phyloP scores from a whole-genome alignment of 2,888 invertebrate species.

The Drosophila austrosaltans region DNA sequence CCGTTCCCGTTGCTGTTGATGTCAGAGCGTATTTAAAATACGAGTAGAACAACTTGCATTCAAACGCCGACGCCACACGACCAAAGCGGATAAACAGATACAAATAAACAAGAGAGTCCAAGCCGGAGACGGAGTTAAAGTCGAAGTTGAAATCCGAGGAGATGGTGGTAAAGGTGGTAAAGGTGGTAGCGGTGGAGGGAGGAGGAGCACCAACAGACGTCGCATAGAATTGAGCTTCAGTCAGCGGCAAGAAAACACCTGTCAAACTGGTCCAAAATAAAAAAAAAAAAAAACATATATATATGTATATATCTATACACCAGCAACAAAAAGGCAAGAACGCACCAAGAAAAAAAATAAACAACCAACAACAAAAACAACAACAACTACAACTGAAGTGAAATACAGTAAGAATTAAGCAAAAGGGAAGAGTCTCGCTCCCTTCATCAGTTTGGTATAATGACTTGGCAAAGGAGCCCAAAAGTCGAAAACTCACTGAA shows the following conservation, averaged over 20 bases:
- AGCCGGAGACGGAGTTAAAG: conserved; percentile 12
- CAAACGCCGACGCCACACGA: conserved; percentile 71
- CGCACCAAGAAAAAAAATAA: conserved; percentile 34
- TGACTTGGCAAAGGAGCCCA: conserved; percentile 67
- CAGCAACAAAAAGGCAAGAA: conserved; percentile 36
- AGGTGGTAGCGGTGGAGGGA: background rate
- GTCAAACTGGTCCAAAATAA: conserved; percentile 80
- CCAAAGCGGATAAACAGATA: conserved; percentile 63
- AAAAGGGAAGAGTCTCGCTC: conserved; percentile 15
- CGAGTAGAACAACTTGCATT: conserved; percentile 78
- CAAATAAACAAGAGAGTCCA: conserved; percentile 25
- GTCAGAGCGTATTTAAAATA: conserved; percentile 81
- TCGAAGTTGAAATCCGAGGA: conserved; percentile 59
- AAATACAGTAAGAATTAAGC: conserved; percentile 1
- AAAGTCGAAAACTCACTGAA: background rate
- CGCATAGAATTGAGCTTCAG: conserved; percentile 76
- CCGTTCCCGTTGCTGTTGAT: conserved; percentile 50
- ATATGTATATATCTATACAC: conserved; percentile 22
- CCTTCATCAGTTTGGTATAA: conserved; percentile 51
- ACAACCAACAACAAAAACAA: background rate
- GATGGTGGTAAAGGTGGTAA: background rate
- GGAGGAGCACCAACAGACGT: conserved; percentile 53
- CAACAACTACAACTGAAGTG: background rate
- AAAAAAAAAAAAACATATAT: conserved; percentile 45
- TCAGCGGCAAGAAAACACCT: conserved; percentile 81